Evolutionary conservation across 92 coral and sea anemone genomes (phyloP).

Genomic region (Parazoanthus swiftii): DNA sequence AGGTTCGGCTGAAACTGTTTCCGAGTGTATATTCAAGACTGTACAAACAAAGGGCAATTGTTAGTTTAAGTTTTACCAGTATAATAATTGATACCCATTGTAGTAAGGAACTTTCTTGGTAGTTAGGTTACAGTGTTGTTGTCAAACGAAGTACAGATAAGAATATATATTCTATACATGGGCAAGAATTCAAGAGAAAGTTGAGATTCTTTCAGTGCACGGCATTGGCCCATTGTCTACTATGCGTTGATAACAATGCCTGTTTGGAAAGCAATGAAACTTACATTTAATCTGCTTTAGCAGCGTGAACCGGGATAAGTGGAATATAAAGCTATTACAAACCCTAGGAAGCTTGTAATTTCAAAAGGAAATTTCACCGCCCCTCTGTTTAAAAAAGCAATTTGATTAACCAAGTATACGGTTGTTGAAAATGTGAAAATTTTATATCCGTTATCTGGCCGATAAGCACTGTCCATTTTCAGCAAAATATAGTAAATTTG

Average conservation of each 20-base stretch:
- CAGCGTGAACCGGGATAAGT: no score
- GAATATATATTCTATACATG: no score
- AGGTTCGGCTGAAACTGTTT: constrained; percentile 23
- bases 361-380: background rate
- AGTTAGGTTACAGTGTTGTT: background rate
- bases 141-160: no score
- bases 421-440: background rate
- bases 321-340: background rate
- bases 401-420: background rate
- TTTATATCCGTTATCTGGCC: background rate
- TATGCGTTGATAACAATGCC: no score
- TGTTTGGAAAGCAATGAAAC: no score
- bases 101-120: background rate
- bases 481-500: no score
- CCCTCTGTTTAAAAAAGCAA: background rate
- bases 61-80: background rate
- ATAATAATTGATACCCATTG: background rate
- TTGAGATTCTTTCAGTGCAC: no score
- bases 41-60: background rate
- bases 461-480: no score
- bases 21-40: background rate
- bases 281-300: no score
- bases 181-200: background rate
- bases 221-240: no score
- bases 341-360: background rate